These are phyloP conservation scores for Trisateles emortualis DNA, from an alignment of 2,888 invertebrate species.

Conservation along the genomic window DNA sequence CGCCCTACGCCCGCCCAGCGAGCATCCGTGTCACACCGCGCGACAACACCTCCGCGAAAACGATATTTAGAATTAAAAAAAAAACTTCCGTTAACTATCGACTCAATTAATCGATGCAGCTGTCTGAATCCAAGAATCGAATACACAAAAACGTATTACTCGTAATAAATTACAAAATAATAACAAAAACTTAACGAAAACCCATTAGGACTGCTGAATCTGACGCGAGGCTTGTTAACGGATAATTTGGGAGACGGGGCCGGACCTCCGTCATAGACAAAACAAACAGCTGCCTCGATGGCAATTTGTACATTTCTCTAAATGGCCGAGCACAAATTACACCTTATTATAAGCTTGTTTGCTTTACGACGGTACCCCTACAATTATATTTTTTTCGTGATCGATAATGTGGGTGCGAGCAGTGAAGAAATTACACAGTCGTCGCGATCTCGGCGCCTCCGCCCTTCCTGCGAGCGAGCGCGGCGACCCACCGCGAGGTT, in stretches of 20 bases:
- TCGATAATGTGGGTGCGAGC: conserved; percentile 83
- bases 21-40: conserved; percentile 3
- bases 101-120: conserved; percentile 77
- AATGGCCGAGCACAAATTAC: conserved; percentile 86
- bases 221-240: conserved; percentile 86
- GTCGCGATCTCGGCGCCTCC: conserved; percentile 78
- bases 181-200: conserved; percentile 86
- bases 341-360: conserved; percentile 87
- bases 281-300: conserved; percentile 84
- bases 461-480: conserved; percentile 64
- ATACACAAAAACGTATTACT: conserved; percentile 76
- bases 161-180: conserved; percentile 82
- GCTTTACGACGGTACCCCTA: conserved; percentile 86
- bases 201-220: conserved; percentile 87
- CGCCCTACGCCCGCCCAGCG: conserved; percentile 29
- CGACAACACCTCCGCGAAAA: conserved; percentile 12
- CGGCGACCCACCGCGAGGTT: conserved; percentile 43
- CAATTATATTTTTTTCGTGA: conserved; percentile 85
- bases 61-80: conserved; percentile 22
- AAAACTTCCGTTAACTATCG: conserved; percentile 46
- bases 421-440: conserved; percentile 84
- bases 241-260: conserved; percentile 78
- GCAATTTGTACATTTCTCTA: conserved; percentile 87
- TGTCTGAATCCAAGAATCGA: conserved; percentile 74
- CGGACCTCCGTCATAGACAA: conserved; percentile 87